These are phyloP conservation scores for Danaus plexippus DNA, from an alignment of 1,140 invertebrate species.

Conservation along the genomic window DNA sequence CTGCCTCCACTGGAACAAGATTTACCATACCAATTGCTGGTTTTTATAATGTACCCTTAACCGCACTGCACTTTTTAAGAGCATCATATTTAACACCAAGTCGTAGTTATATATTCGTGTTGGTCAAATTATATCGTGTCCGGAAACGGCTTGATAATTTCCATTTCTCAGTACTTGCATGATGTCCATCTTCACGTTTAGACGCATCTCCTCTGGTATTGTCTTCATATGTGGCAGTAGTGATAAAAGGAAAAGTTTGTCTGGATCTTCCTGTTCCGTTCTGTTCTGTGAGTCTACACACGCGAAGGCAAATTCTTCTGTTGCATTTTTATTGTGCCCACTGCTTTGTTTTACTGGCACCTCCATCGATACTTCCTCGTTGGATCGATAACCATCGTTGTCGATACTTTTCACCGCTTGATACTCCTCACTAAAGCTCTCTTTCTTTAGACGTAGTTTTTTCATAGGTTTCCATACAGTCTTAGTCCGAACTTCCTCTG, in stretches of 20 bases:
- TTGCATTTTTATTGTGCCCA: conserved; percentile 12
- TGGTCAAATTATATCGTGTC: conserved; percentile 33
- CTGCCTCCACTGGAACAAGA: too few relatives aligned
- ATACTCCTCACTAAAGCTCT: conserved; percentile 44
- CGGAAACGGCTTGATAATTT: conserved; percentile 27
- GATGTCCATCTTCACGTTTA: conserved; percentile 60
- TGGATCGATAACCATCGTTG: conserved; percentile 23
- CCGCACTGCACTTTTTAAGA: too few relatives aligned
- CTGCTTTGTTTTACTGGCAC: conserved; percentile 6
- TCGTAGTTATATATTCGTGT: neutral
- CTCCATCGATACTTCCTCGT: conserved; percentile 16
- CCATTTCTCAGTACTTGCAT: conserved; percentile 59
- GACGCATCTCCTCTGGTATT: conserved; percentile 46
- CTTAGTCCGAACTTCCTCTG: conserved; percentile 31
- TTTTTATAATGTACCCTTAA: too few relatives aligned
- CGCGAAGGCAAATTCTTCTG: conserved; percentile 53
- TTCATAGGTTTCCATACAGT: conserved; percentile 40
- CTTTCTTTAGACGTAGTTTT: conserved; percentile 37
- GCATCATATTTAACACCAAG: too few relatives aligned
- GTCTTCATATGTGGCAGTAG: conserved; percentile 55
- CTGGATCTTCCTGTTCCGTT: conserved; percentile 42
- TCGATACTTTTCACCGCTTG: conserved; percentile 9
- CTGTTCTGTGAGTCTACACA: conserved; percentile 36
- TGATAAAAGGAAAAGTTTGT: conserved; percentile 56
- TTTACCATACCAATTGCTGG: too few relatives aligned